Evolutionary conservation across 2,888 invertebrate species (phyloP), one percentile per base, ranked within the genome.

Genomic region (Yponomeuta cagnagella): DNA sequence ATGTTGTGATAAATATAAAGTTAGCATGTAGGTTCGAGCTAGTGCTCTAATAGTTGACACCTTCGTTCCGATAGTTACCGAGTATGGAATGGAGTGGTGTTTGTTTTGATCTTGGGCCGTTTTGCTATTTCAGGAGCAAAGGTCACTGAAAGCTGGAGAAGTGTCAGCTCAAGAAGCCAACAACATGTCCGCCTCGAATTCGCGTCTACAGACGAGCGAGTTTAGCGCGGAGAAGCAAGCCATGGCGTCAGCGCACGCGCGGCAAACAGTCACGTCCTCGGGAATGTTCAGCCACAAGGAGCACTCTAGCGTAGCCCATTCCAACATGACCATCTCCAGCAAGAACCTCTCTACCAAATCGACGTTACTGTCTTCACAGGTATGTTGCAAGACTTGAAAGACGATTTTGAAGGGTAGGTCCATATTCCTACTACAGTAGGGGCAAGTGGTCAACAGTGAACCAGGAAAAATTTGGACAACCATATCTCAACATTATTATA

Each of bases 101-200:
- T 58, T 58, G 52, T 58, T 15, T 58, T 58, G 15, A 58, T 58
- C 15, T 15, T 6, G 52, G 15, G 5, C 15, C 15, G 12, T 58
- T 58, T 4, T 58, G 15, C 52, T 58, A 65, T 90, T 90, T 77
- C 93, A 97, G 97, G 97, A 97, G 89, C 96, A 96, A 78, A 94
- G 96, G 79, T 96, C 96, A 70, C 87, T 98, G 76, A 96, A 96
- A 87, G 94, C 96, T 71, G 96, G 96, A 71, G 97, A 97, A 83
- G 92, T 97, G 71, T 95, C 96, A 71, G 96, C 97, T 78, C 96
- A 97, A 84, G 97, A 97, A 84, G 96, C 95, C 77, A 96, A 96
- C 83, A 97, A 96, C 84, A 95, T 97, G 90, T 95, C 96, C 72
- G 96, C 97, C 68, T 94, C 96, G 65, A 96, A 96, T 82, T 96